Base-by-base conservation (phyloP, 2,113 vertebrate species). In the Marmota monax region DNA sequence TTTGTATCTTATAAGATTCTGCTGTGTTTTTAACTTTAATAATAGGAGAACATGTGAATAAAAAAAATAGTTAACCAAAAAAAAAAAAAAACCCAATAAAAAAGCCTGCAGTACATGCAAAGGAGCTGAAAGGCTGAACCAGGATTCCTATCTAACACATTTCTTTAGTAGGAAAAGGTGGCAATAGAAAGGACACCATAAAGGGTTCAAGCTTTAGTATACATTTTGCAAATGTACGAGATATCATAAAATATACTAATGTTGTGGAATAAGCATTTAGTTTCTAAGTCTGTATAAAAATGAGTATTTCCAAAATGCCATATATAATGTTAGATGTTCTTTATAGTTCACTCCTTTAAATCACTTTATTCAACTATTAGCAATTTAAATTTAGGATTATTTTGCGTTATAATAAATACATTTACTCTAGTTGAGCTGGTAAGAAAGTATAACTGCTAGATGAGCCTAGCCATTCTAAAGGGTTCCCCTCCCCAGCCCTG, bases 281-380 rank as follows among this genome's bases (percentile, higher is more conserved):
- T 58, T 72, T 78, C 32, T n/a, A 87, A 77, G 11, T 90, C n/a
- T 95, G 56, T 61, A 80, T 86, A 91, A 90, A 92, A 94, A 88
- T 63, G 12, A 83, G 32, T 78, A 63, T 39, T 29, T 61, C 2
- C 18, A 45, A 94, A 96, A 86, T 73, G 74, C 20, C 63, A 90
- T 9, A n/a, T 17, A 23, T 56, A 83, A 72, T 83, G 45, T 48
- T 63, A 42, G 53, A 84, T 29, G 12, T 32, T 67, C 27, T 94
- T 88, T 53, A 86, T 69, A 88, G 90, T 72, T 37, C 92, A 85
- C 27, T 76, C 14, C 20, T 87, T 27, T 74, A 84, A 90, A 73
- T 82, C 45, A 91, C 17, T 56, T 45, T 78, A 76, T 45, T 69
- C 53, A 70, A 78, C 32, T 53, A 53, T 67, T 63, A 17, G 74